phyloP scores from a whole-genome alignment of 2,113 vertebrate species.

The Conger conger region DNA sequence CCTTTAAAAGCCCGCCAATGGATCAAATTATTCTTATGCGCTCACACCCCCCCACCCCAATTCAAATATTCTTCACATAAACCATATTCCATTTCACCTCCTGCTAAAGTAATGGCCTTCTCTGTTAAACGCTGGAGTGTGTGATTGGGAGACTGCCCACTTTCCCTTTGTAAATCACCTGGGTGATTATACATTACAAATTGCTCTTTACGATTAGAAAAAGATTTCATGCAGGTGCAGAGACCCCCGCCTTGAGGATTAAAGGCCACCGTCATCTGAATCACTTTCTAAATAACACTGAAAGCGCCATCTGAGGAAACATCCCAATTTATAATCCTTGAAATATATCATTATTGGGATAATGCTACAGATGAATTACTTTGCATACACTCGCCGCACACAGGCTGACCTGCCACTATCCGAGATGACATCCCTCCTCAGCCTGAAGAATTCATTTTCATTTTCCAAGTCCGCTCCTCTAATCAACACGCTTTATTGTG shows the following conservation, averaged over 20 bases:
- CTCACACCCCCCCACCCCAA: neutral
- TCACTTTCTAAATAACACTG: constrained; percentile 72
- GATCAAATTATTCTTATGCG: constrained; percentile 9
- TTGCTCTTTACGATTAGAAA: constrained; percentile 52
- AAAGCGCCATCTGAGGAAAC: constrained; percentile 65
- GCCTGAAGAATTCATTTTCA: constrained; percentile 77
- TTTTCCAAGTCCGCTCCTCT: constrained; percentile 65
- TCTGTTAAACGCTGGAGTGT: constrained; percentile 9
- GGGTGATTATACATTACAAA: constrained; percentile 40
- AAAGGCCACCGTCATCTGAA: constrained; percentile 58
- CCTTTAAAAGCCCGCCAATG: neutral
- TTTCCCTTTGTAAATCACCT: constrained; percentile 33
- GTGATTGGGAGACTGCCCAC: constrained; percentile 23
- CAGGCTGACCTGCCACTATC: constrained; percentile 72
- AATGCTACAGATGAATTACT: constrained; percentile 73
- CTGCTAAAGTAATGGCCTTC: constrained; percentile 16
- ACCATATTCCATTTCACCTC: constrained; percentile 18
- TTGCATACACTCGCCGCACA: constrained; percentile 57
- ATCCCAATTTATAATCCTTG: constrained; percentile 69
- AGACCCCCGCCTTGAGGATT: constrained; percentile 35
- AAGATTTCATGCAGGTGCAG: constrained; percentile 52
- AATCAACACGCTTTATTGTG: constrained; percentile 72
- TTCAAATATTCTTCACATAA: constrained; percentile 26
- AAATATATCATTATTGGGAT: constrained; percentile 74
- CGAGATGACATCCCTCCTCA: constrained; percentile 61